Evolutionary conservation across 64 coral and sea anemone genomes (phyloP).

Genomic region (Pachyseris speciosa): DNA sequence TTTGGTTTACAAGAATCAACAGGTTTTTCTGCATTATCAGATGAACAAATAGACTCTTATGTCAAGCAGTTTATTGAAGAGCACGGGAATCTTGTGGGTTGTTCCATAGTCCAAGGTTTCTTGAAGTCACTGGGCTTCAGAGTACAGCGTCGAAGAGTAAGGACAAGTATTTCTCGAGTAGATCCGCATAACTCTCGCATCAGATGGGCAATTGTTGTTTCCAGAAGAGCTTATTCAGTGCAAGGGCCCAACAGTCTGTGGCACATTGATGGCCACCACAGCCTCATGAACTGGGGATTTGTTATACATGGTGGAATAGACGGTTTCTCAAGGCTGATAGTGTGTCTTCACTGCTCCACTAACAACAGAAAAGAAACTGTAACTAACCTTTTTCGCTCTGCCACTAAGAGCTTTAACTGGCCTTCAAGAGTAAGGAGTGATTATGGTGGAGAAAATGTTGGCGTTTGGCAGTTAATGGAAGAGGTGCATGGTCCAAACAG

Average conservation of each 20-base stretch:
- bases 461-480: constrained; percentile 30
- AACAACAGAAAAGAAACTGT: constrained; percentile 34
- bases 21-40: constrained; percentile 32
- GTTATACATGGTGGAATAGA: constrained; percentile 14
- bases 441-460: constrained; percentile 46
- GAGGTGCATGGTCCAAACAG: constrained; percentile 17
- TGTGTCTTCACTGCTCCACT: neutral
- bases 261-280: constrained; percentile 43
- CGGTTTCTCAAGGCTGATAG: constrained; percentile 29
- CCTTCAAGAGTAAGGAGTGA: constrained; percentile 28
- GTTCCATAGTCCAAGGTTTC: constrained; percentile 14
- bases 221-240: constrained; percentile 11
- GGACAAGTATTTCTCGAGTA: constrained; percentile 8
- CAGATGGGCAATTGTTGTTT: neutral
- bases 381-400: neutral
- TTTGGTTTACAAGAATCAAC: constrained; percentile 50
- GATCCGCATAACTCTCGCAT: neutral
- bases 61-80: constrained; percentile 29
- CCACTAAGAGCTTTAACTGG: neutral
- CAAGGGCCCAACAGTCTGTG: constrained; percentile 29
- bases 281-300: constrained; percentile 2
- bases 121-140: constrained; percentile 15
- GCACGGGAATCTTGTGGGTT: constrained; percentile 37
- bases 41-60: constrained; percentile 54
- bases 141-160: constrained; percentile 18